Base-by-base conservation (phyloP, 2,113 vertebrate genomes). In the Haemorhous mexicanus region DNA sequence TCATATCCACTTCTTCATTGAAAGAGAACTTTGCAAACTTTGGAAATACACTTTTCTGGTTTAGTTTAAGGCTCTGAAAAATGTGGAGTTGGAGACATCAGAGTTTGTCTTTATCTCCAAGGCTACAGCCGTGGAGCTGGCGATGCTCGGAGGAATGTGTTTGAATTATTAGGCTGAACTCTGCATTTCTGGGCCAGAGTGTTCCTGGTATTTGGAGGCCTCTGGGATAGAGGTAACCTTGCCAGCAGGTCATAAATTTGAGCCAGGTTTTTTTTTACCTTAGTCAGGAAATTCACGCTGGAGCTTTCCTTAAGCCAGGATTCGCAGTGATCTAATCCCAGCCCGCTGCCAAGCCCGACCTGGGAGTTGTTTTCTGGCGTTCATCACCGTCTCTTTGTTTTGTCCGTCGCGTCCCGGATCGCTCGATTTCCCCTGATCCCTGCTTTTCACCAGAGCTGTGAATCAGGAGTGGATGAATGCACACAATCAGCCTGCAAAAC, bases 201-300 rank as follows among this genome's bases (percentile, higher is more conserved):
- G 61, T 87, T 91, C 94, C 64, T 79, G 91, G 87, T 94, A 89
- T 95, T 94, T 64, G 87, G 75, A 95, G 90, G 94, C 95, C 90
- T 89, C 75, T 85, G 85, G 87, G 84, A 83, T 37, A 53, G 93
- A 93, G 61, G 39, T 89, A 90, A 44, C 92, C 64, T 85, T 93
- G 95, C 96, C 96, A 96, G 75, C 78, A 88, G 58, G 35, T 89
- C 63, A 33, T 95, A 95, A 95, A 96, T 94, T 91, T 87, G 69
- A 96, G 84, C 87, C 50, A 53, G 84, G 28, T 72, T 85, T 91
- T 95, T 97, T 95, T 97, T 91, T 91, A 95, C 94, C 89, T 95
- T 93, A 73, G 58, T 93, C 93, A 96, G 94, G 75, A 94, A 94
- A 93, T 95, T 89, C 90, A 32, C 8, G 46, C 88, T 88, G 56